Evolutionary conservation across 2,113 vertebrate species (phyloP).

Genomic region (Tachuris rubrigastra): DNA sequence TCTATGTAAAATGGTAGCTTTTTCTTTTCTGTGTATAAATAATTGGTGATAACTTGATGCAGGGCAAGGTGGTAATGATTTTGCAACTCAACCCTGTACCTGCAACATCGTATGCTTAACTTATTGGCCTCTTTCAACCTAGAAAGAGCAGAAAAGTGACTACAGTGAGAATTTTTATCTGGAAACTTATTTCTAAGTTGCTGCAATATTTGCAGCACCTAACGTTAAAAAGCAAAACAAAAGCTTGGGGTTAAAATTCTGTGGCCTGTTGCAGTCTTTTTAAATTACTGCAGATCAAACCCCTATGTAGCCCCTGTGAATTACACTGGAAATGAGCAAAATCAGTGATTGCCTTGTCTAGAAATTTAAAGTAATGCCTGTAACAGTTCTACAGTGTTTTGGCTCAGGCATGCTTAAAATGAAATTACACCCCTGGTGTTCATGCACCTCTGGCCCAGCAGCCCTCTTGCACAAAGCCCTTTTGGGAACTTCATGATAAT

Average conservation of each 20-base stretch:
- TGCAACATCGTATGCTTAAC: neutral
- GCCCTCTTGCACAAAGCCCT: neutral
- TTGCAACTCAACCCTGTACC: neutral
- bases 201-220: neutral
- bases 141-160: neutral
- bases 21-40: neutral
- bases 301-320: neutral
- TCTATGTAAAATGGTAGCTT: neutral
- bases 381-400: neutral
- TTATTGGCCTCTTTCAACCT: neutral
- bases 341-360: neutral
- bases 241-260: neutral
- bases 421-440: fast-evolving
- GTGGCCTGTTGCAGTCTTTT: neutral
- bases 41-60: neutral
- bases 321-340: neutral
- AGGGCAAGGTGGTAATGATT: neutral
- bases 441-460: neutral
- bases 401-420: neutral
- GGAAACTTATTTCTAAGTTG: neutral
- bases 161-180: neutral
- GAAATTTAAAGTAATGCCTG: neutral
- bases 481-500: neutral
- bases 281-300: neutral
- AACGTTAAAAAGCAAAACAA: neutral